Evolutionary conservation across 2,888 invertebrate genomes (phyloP).

Genomic region (Pammene aurita): DNA sequence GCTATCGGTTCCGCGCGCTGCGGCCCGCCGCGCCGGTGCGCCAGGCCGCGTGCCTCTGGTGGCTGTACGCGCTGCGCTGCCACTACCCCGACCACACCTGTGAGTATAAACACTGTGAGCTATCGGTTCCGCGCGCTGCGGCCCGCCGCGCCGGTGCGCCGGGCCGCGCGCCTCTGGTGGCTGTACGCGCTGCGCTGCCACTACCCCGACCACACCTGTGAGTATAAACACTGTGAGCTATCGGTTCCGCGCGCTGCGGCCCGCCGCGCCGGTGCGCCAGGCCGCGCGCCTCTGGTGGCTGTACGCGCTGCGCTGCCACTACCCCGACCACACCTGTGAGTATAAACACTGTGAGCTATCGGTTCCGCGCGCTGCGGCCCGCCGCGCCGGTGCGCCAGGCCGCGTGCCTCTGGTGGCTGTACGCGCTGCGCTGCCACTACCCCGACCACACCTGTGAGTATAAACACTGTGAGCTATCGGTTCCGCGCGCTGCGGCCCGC

Average conservation of each 20-base stretch:
- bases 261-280: constrained; percentile 61
- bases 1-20: no score
- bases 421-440: constrained; percentile 7
- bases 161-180: constrained; percentile 87
- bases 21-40: not conserved
- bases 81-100: constrained; percentile 66
- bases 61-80: constrained; percentile 1
- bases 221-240: no score
- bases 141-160: no score
- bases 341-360: no score
- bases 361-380: no score
- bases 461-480: no score
- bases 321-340: not conserved
- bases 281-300: not conserved
- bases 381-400: no score
- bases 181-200: constrained; percentile 7
- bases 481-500: no score
- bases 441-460: not conserved
- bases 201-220: not conserved
- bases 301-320: constrained; percentile 82
- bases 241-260: no score
- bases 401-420: constrained; percentile 86
- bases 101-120: no score
- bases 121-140: no score
- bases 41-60: constrained; percentile 48